These are phyloP conservation scores for Galagoides demidoff DNA, from an alignment of 2,797 vertebrate genomes.

Conservation along the genomic window DNA sequence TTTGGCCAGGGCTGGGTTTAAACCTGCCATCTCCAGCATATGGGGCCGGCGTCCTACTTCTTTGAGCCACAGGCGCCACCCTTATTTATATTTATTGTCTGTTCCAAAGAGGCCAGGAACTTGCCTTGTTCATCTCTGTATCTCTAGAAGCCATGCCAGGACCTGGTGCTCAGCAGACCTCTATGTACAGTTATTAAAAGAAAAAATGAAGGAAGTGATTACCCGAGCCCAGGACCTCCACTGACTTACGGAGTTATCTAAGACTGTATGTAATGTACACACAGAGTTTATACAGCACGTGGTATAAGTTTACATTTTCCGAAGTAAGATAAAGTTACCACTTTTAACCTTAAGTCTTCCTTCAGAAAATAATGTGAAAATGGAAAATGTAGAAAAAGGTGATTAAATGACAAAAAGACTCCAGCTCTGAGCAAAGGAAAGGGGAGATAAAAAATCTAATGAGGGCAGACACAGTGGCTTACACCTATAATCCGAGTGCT, in stretches of 20 bases:
- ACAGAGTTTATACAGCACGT: fast-evolving
- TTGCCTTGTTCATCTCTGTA: neutral
- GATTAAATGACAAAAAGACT: neutral
- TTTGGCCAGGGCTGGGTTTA: too few species aligned
- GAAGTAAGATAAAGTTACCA: neutral
- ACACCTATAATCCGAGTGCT: too few species aligned
- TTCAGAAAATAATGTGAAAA: slow-evolving; percentile 13
- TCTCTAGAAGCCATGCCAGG: neutral
- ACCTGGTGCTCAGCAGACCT: neutral
- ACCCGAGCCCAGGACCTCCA: too few species aligned
- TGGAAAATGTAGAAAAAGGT: neutral
- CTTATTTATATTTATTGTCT: neutral
- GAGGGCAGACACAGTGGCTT: too few species aligned
- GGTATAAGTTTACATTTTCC: neutral
- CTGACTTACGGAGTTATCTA: neutral
- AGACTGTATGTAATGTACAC: neutral
- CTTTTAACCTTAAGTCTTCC: neutral
- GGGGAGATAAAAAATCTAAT: neutral
- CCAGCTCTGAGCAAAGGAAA: neutral
- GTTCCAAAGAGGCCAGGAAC: neutral
- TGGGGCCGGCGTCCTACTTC: too few species aligned
- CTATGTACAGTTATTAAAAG: fast-evolving
- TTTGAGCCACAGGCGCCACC: too few species aligned
- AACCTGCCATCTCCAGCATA: too few species aligned
- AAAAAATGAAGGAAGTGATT: neutral